A percentile compares a stretch with the other conserved stretches of the same genome.
Conservation (phyloP, 1,140 invertebrate genomes). For the Papilio helenus region DNA sequence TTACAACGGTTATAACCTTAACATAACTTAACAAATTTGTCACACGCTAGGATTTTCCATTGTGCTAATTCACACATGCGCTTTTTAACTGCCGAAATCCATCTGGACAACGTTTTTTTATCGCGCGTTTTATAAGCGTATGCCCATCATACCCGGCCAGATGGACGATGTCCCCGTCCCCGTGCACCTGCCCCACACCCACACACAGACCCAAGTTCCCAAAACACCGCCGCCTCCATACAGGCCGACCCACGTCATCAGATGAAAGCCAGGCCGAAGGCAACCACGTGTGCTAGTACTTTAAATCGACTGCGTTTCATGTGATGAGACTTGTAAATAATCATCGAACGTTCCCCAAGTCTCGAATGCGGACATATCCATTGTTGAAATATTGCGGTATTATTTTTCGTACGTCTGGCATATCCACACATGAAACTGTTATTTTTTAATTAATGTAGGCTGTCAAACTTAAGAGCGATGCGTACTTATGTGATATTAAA, state of each 20-base stretch:
- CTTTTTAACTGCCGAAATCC: no score
- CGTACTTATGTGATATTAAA: slow-evolving; percentile 82
- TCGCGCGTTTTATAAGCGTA: no score
- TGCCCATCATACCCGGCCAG: slow-evolving; percentile 66
- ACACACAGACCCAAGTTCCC: slow-evolving; percentile 59
- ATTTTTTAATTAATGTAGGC: slow-evolving; percentile 56
- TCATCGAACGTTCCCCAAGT: slow-evolving; percentile 42
- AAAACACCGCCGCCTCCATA: slow-evolving; percentile 81
- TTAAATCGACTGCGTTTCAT: slow-evolving; percentile 80
- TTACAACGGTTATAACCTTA: no score
- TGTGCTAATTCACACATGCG: no score
- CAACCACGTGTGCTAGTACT: slow-evolving; percentile 54
- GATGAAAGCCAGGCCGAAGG: slow-evolving; percentile 69
- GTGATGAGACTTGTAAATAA: slow-evolving; percentile 68
- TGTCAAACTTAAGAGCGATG: slow-evolving; percentile 65
- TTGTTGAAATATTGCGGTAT: slow-evolving; percentile 64
- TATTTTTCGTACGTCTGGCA: slow-evolving; percentile 67
- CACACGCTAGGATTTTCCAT: no score
- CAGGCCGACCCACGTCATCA: slow-evolving; percentile 75
- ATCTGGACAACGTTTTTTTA: background rate
- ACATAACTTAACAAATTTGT: no score
- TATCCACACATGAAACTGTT: slow-evolving; percentile 69
- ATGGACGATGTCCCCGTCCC: slow-evolving; percentile 58
- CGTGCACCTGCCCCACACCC: slow-evolving; percentile 53
- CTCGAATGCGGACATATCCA: slow-evolving; percentile 45